Conservation (phyloP, 2,888 invertebrate genomes). For the Dyspetes luteomarginatus region DNA sequence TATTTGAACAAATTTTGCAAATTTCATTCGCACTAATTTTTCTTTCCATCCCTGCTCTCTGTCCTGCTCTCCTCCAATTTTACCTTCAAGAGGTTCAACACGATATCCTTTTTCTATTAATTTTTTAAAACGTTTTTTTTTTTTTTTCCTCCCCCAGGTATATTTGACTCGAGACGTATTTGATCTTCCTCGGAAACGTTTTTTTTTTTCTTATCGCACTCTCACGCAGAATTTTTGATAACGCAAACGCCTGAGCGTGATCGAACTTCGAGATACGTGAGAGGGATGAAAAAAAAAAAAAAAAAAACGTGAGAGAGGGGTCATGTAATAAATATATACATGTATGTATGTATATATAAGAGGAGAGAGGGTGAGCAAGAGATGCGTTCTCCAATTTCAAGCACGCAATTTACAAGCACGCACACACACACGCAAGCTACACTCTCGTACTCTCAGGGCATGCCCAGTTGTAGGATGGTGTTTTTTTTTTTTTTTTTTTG, state of each 20-base stretch:
- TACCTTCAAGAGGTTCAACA: neutral
- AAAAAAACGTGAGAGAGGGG: conserved; percentile 34
- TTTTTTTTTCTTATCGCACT: conserved; percentile 23
- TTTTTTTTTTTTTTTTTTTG: conserved; percentile 69
- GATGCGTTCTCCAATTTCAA: conserved; percentile 49
- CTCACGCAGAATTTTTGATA: conserved; percentile 16
- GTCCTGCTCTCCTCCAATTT: neutral
- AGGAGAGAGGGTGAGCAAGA: conserved; percentile 51
- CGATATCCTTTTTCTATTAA: too few species aligned
- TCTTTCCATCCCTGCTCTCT: too few species aligned
- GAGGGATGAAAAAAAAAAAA: conserved; percentile 38
- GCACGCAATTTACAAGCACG: conserved; percentile 56
- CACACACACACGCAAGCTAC: conserved; percentile 76
- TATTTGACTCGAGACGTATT: conserved; percentile 26
- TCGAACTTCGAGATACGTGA: conserved; percentile 15
- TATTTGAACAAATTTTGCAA: too few species aligned
- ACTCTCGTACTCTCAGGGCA: conserved; percentile 83
- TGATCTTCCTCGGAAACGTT: conserved; percentile 15
- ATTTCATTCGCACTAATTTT: too few species aligned
- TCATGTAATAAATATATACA: neutral
- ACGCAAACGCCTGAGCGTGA: conserved; percentile 11
- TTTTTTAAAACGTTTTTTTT: too few species aligned
- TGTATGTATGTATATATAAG: neutral
- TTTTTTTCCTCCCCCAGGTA: too few species aligned
- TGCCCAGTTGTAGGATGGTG: conserved; percentile 83